A percentile compares a stretch with the other conserved stretches of the same genome.
These are phyloP conservation scores for Adelognathus sp. DNA, from an alignment of 2,888 invertebrate species.

Conservation along the genomic window DNA sequence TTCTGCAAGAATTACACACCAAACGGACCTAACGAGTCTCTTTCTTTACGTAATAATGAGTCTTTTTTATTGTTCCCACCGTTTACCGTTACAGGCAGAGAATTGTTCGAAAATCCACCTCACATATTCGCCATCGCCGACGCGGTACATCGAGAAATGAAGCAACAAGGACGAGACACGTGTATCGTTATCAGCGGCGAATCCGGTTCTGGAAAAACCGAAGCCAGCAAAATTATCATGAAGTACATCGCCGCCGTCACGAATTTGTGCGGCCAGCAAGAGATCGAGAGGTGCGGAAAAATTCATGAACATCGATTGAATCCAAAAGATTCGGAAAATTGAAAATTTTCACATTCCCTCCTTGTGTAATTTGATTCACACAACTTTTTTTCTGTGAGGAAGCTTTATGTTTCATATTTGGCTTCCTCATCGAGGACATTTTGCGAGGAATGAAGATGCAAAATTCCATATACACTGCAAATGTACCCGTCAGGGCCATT, in stretches of 20 bases:
- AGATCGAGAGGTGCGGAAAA: conserved; percentile 92
- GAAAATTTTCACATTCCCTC: too few species aligned
- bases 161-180: conserved; percentile 94
- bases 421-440: too few species aligned
- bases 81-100: conserved; percentile 85
- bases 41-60: background rate
- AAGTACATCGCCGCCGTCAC: conserved; percentile 99
- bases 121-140: conserved; percentile 99
- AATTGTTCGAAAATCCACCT: conserved; percentile 97
- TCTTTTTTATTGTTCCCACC: conserved; percentile 16
- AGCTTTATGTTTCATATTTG: too few species aligned
- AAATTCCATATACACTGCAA: too few species aligned
- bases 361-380: too few species aligned
- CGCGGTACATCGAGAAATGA: conserved; percentile 96
- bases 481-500: too few species aligned
- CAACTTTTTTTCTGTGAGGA: too few species aligned
- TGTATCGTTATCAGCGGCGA: conserved; percentile 99
- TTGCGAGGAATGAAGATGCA: too few species aligned
- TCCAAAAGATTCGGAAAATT: too few species aligned
- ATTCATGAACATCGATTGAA: background rate
- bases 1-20: background rate
- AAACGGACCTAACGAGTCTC: background rate
- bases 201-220: conserved; percentile 99
- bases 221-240: conserved; percentile 99
- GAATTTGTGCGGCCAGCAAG: conserved; percentile 94